Base-by-base conservation (phyloP, 2,888 invertebrate species). In the Falcaria lacertinaria region DNA sequence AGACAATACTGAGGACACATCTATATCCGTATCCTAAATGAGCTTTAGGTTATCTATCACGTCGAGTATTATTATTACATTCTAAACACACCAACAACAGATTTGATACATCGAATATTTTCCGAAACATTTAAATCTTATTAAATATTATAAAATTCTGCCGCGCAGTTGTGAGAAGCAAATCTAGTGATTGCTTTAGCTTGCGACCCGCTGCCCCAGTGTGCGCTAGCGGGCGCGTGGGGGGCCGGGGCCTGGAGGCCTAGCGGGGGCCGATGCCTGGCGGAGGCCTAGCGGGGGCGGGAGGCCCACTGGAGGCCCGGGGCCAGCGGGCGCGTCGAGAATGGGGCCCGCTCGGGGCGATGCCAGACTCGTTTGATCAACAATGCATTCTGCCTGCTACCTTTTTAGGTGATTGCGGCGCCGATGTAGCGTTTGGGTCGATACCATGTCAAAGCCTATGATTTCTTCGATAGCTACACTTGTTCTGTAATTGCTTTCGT, bases 381-480 rank as follows among this genome's bases (percentile, higher is more conserved):
- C 50, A 52, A 50, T 59, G 60, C 56, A 52, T 52, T 46, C 57
- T 60, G 71, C 70, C 70, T 54, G 44, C 56, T 54, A 60, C 61
- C 64, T 54, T 52, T 43, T 50, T 50, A 47, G 58, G 65, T 57
- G 64, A 53, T 48, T 56, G 69, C 67, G 69, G 70, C 78, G 75
- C 68, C 72, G 60, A 69, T 71, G 50, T 73, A 69, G 76, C 66
- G 60, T 60, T 52, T 61, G 60, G 56, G 50, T 58, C 40, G 58
- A 54, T 54, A 57, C 73, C 69, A 44, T 75, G 75, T 77, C 81
- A 67, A 73, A 81, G 80, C 80, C 74, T 75, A 68, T 74, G 72
- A 64, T 73, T 13, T 61, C 64, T 64, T 53, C 71, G 63, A 63
- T 73, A 76, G 78, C 79, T 80, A 76, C 74, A 69, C 68, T 65